phyloP scores from a whole-genome alignment of 2,113 vertebrate species.

The Echinops telfairi region DNA sequence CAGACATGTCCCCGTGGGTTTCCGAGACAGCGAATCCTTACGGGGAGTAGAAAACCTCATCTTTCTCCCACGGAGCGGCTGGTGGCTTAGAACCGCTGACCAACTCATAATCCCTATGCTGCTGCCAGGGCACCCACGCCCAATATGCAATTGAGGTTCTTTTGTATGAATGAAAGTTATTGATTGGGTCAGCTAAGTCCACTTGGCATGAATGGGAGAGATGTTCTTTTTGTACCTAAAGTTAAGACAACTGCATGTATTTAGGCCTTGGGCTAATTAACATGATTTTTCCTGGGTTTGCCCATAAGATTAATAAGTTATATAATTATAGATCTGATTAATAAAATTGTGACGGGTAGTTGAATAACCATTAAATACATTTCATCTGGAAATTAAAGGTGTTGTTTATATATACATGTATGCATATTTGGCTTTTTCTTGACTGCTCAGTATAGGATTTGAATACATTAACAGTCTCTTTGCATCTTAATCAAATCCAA shows the following conservation, averaged over 20 bases:
- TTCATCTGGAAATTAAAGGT: slow-evolving; percentile 15
- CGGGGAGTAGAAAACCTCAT: too few species aligned
- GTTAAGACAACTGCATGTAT: background rate
- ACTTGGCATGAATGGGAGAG: background rate
- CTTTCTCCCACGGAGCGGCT: too few species aligned
- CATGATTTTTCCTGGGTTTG: background rate
- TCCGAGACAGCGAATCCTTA: too few species aligned
- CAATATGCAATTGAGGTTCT: background rate
- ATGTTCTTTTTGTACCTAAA: background rate
- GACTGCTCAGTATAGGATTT: slow-evolving; percentile 3
- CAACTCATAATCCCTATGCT: too few species aligned
- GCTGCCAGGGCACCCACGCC: too few species aligned
- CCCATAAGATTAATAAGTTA: background rate
- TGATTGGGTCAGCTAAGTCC: background rate
- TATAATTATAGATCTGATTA: slow-evolving; percentile 52
- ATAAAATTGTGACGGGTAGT: slow-evolving; percentile 6
- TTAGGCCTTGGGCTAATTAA: background rate
- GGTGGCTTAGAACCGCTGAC: too few species aligned
- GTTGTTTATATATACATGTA: background rate
- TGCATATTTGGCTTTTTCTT: slow-evolving; percentile 1
- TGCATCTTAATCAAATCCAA: slow-evolving; percentile 16
- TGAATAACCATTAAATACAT: slow-evolving; percentile 1
- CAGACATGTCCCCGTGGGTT: too few species aligned
- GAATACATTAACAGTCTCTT: slow-evolving; percentile 42
- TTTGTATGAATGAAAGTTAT: background rate